Conservation (phyloP, 1,140 invertebrate species). For the Schlechtendalia chinensis region DNA sequence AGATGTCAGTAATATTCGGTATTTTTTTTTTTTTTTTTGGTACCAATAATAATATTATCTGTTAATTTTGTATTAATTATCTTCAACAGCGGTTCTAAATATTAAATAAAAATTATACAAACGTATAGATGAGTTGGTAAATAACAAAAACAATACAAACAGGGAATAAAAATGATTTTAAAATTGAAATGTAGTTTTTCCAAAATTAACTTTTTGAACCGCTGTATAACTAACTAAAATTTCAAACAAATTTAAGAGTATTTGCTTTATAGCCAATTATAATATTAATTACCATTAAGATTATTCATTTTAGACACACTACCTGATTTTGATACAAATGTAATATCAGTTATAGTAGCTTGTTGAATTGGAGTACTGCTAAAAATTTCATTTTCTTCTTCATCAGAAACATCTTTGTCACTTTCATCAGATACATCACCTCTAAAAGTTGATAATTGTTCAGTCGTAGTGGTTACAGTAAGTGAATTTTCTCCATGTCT, state of each 20-base stretch:
- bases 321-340: constrained; percentile 4
- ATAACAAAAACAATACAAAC: constrained; percentile 11
- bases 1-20: constrained; percentile 5
- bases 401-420: constrained; percentile 35
- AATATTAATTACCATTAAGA: constrained; percentile 26
- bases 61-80: constrained; percentile 10
- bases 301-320: constrained; percentile 39
- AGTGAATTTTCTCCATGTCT: constrained; percentile 54
- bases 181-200: background rate
- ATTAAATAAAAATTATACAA: background rate
- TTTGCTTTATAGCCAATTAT: background rate
- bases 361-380: constrained; percentile 22
- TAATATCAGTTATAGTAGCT: constrained; percentile 29
- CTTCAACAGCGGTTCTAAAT: constrained; percentile 13
- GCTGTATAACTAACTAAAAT: constrained; percentile 11
- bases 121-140: background rate
- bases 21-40: background rate
- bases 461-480: background rate
- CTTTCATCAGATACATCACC: constrained; percentile 15
- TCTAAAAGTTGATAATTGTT: background rate
- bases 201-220: background rate
- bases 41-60: background rate
- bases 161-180: constrained; percentile 2
- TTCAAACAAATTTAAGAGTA: background rate
- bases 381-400: constrained; percentile 14